phyloP scores from a whole-genome alignment of 2,797 vertebrate species.

The Hypotaenidia philippensis region DNA sequence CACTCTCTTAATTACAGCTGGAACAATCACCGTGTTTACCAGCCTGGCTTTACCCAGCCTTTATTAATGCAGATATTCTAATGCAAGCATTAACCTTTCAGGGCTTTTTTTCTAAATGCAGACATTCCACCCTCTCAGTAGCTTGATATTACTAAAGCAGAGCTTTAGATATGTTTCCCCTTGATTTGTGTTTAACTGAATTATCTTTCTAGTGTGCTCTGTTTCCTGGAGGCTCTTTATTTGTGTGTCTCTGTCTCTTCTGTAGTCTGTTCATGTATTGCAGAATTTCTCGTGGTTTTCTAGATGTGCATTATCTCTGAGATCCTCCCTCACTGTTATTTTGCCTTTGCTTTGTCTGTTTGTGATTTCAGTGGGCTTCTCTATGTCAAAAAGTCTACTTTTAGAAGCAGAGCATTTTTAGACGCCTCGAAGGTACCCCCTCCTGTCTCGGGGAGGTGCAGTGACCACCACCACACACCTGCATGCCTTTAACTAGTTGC shows the following conservation, averaged over 20 bases:
- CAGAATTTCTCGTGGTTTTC: constrained; percentile 53
- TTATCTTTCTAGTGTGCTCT: neutral
- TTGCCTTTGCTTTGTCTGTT: constrained; percentile 86
- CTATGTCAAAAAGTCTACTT: constrained; percentile 91
- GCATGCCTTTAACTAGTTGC: constrained; percentile 86
- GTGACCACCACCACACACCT: constrained; percentile 87
- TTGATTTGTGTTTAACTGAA: neutral
- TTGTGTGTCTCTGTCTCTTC: constrained; percentile 39
- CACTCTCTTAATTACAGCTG: neutral
- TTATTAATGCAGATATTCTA: neutral
- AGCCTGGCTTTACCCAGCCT: neutral
- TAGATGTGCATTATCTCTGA: constrained; percentile 66
- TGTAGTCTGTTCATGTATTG: constrained; percentile 32
- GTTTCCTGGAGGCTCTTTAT: neutral
- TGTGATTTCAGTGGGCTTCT: constrained; percentile 97
- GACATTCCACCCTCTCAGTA: neutral
- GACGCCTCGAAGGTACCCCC: constrained; percentile 90
- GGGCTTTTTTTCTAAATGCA: neutral
- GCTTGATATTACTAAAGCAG: neutral
- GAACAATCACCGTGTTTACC: neutral
- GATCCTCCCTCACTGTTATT: constrained; percentile 42
- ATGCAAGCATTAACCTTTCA: neutral
- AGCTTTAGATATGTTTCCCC: neutral
- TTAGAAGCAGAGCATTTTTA: constrained; percentile 92
- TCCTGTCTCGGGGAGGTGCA: constrained; percentile 85